phyloP scores from a whole-genome alignment of 2,113 vertebrate genomes.

The Limanda limanda region DNA sequence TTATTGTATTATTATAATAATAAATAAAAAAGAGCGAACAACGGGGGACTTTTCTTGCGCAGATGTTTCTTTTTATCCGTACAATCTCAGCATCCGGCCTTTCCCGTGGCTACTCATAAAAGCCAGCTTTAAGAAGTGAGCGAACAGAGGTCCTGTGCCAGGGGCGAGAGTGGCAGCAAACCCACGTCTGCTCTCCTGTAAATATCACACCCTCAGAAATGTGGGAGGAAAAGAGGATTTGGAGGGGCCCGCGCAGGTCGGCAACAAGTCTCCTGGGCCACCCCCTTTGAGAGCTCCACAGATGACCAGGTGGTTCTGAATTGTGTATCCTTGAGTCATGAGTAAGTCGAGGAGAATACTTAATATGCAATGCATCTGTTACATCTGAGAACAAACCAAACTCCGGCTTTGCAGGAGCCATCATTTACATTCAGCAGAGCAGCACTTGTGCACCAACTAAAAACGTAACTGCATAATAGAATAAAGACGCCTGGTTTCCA shows the following conservation, averaged over 20 bases:
- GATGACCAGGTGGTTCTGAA: slow-evolving; percentile 70
- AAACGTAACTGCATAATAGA: neutral
- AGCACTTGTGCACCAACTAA: neutral
- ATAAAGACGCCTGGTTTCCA: too few relatives aligned
- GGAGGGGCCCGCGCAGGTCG: slow-evolving; percentile 59
- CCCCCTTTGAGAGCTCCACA: slow-evolving; percentile 47
- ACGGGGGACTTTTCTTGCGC: slow-evolving; percentile 74
- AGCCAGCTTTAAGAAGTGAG: slow-evolving; percentile 59
- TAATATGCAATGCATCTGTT: slow-evolving; percentile 51
- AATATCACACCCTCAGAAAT: slow-evolving; percentile 62
- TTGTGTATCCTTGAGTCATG: slow-evolving; percentile 36
- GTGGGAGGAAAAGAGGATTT: slow-evolving; percentile 74
- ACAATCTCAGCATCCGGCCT: slow-evolving; percentile 73
- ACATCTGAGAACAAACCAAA: slow-evolving; percentile 6
- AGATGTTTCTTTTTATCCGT: slow-evolving; percentile 82
- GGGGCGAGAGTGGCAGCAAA: slow-evolving; percentile 71
- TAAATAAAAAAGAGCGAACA: slow-evolving; percentile 76
- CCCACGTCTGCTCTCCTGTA: slow-evolving; percentile 67
- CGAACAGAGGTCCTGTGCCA: slow-evolving; percentile 67
- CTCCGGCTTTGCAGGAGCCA: slow-evolving; percentile 9
- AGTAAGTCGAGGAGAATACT: slow-evolving; percentile 13
- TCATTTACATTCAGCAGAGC: slow-evolving; percentile 1
- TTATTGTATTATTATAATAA: slow-evolving; percentile 83
- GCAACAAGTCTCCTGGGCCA: slow-evolving; percentile 47
- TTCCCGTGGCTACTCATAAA: slow-evolving; percentile 39